phyloP scores from a whole-genome alignment of 2,888 invertebrate genomes.

The Neoscelio sp. region DNA sequence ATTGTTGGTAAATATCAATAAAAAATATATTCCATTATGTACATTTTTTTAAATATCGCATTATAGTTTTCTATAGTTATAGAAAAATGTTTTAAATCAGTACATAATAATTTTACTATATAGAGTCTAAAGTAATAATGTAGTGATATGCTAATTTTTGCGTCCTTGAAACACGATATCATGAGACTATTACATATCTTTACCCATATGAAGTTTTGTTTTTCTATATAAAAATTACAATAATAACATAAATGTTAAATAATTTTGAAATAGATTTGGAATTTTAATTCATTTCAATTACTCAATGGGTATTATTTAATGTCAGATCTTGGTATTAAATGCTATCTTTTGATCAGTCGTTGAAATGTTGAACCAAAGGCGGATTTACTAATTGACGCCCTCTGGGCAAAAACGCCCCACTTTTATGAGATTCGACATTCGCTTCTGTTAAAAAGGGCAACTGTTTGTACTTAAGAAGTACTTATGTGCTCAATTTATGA shows the following conservation, averaged over 20 bases:
- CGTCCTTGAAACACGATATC: no score
- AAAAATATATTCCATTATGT: no score
- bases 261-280: conserved; percentile 1
- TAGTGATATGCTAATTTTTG: no score
- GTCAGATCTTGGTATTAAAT: conserved; percentile 42
- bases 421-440: conserved; percentile 43
- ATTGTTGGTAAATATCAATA: no score
- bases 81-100: no score
- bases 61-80: no score
- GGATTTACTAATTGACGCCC: conserved; percentile 62
- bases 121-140: no score
- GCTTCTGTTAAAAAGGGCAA: conserved; percentile 47
- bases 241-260: neutral
- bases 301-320: conserved; percentile 15
- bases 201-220: no score
- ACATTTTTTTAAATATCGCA: no score
- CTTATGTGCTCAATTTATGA: conserved; percentile 21
- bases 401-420: conserved; percentile 47
- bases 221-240: no score
- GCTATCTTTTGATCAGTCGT: conserved; percentile 41
- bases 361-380: conserved; percentile 41
- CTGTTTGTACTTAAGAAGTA: conserved; percentile 45
- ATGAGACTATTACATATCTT: no score
- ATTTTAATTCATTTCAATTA: neutral
- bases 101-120: no score